phyloP scores from a whole-genome alignment of 1,140 invertebrate genomes.

The Apolygus lucorum region DNA sequence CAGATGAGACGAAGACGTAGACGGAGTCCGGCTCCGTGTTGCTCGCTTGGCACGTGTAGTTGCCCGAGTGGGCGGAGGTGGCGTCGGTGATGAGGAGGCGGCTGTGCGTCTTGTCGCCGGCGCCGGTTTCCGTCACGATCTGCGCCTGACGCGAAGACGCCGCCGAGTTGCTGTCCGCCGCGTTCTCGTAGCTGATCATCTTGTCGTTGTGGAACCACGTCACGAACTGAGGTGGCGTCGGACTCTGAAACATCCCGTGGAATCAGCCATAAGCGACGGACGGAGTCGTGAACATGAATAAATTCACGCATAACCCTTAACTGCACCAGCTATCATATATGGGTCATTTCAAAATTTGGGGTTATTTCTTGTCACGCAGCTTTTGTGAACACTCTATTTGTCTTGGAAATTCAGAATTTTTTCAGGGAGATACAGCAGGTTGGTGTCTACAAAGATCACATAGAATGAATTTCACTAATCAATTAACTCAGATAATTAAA shows the following conservation, averaged over 20 bases:
- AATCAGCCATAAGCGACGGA: too few species aligned
- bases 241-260: slow-evolving; percentile 69
- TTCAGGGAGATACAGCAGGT: too few species aligned
- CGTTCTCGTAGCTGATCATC: slow-evolving; percentile 83
- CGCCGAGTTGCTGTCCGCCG: not conserved
- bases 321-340: too few species aligned
- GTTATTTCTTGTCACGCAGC: too few species aligned
- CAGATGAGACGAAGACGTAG: slow-evolving; percentile 36
- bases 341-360: too few species aligned
- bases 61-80: slow-evolving; percentile 39
- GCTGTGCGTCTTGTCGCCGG: slow-evolving; percentile 39
- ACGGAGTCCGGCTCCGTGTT: slow-evolving; percentile 43
- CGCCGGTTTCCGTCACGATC: slow-evolving; percentile 37
- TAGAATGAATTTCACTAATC: too few species aligned
- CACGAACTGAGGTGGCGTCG: slow-evolving; percentile 78
- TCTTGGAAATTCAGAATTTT: too few species aligned
- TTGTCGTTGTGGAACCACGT: slow-evolving; percentile 87
- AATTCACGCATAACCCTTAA: too few species aligned
- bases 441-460: too few species aligned
- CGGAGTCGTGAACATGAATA: too few species aligned
- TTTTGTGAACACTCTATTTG: too few species aligned
- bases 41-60: slow-evolving; percentile 42
- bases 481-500: too few species aligned
- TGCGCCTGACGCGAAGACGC: not conserved
- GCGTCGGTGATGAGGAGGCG: slow-evolving; percentile 39